phyloP scores from a whole-genome alignment of 1,140 invertebrate genomes.

The Battus philenor region DNA sequence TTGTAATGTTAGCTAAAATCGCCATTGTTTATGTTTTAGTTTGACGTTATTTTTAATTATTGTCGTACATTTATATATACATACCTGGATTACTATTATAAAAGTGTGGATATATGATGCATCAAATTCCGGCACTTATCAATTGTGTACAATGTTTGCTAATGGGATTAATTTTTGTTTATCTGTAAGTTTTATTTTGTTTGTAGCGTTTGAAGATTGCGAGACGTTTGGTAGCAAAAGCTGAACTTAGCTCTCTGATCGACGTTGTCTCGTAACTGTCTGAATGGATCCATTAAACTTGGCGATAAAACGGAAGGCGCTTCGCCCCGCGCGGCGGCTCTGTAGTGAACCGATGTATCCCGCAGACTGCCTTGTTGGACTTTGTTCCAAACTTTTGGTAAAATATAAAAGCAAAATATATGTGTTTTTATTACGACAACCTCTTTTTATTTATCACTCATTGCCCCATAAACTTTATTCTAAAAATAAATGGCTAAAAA shows the following conservation, averaged over 20 bases:
- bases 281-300: constrained; percentile 41
- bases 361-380: constrained; percentile 69
- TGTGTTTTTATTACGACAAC: constrained; percentile 49
- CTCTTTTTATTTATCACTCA: constrained; percentile 37
- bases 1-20: constrained; percentile 1
- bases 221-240: background rate
- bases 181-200: constrained; percentile 7
- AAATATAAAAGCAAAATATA: constrained; percentile 51
- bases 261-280: background rate
- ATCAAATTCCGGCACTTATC: no score
- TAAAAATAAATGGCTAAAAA: no score
- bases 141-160: no score
- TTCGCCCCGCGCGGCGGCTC: constrained; percentile 47
- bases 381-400: constrained; percentile 49
- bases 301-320: constrained; percentile 37
- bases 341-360: constrained; percentile 40
- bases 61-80: no score
- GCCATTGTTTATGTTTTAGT: constrained; percentile 1
- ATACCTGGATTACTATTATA: no score
- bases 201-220: constrained; percentile 1
- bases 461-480: no score
- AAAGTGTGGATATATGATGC: no score
- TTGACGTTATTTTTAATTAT: background rate
- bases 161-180: constrained; percentile 3
- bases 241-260: background rate